Evolutionary conservation across 1,140 invertebrate species (phyloP), one percentile per base, ranked within the genome.

Genomic region (Bombus confusus): DNA sequence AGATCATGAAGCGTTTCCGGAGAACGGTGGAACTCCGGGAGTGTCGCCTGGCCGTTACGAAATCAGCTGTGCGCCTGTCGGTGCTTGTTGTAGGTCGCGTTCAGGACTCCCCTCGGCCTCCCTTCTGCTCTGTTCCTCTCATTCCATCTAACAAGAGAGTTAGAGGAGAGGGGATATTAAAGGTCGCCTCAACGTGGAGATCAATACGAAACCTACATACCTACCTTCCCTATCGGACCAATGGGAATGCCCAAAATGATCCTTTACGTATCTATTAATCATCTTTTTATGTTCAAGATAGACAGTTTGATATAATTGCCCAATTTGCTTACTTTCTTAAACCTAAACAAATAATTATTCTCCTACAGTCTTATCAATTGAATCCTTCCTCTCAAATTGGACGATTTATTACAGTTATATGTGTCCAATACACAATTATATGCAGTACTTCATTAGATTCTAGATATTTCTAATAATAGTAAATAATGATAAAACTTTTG

Each of bases 171-270:
- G 75, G 87, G 83, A 52, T 68, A 72, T 89, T 91, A 91, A 91
- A 91, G 90, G 90, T 91, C 90, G 90, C 90, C 37, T 76, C 68
- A 80, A 87, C 83, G 88, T 43, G 64, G 84, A 80, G 90, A 91
- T 91, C 90, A 91, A 91, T 91, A 91, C 90, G 69, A 88, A 91
- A 90, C 90, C 90, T 83, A 91, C 90, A 88, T 91, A 88, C 82
- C 87, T 71, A 91, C 87, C 87, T 84, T 80, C 69, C 80, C 86
- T 87, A 82, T 89, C 83, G 47, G 25, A 68, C 78, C 90, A 91
- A 91, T 91, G 89, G 86, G 87, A 91, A 82, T 91, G 80, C 66
- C 87, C 81, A 74, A 78, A 86, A 80, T 71, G 78, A 89, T 87
- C 80, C 66, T 69, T 74, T 69, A 74, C 52, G 22, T 62, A 62